Percentiles rank a stretch among this genome's conserved stretches.
These are phyloP conservation scores for Platycheirus albimanus DNA, from an alignment of 2,888 invertebrate genomes.

Conservation along the genomic window DNA sequence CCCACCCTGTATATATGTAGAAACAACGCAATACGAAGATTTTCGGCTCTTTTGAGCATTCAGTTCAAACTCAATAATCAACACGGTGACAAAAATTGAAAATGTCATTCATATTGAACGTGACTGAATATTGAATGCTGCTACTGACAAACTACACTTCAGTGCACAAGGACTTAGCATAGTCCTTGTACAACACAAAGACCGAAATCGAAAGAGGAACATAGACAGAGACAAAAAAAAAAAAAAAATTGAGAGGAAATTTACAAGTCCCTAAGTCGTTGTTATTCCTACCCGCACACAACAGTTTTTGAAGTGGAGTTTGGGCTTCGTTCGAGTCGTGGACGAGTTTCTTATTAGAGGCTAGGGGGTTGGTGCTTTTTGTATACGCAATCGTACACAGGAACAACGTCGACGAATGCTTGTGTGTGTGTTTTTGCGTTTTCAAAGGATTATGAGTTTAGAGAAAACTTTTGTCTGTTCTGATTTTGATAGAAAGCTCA, in stretches of 20 bases:
- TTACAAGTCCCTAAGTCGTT: slow-evolving; percentile 73
- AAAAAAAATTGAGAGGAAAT: slow-evolving; percentile 35
- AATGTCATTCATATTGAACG: slow-evolving; percentile 69
- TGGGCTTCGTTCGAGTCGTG: slow-evolving; percentile 41
- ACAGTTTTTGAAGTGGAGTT: slow-evolving; percentile 66
- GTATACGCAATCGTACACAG: slow-evolving; percentile 45
- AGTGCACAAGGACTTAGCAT: slow-evolving; percentile 53
- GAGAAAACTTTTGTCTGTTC: slow-evolving; percentile 33
- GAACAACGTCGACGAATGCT: slow-evolving; percentile 38
- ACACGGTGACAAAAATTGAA: slow-evolving; percentile 67
- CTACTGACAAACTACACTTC: slow-evolving; percentile 67
- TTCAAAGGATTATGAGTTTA: slow-evolving; percentile 64
- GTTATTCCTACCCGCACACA: slow-evolving; percentile 64
- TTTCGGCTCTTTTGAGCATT: slow-evolving; percentile 39
- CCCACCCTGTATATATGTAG: too few species aligned
- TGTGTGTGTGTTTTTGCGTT: slow-evolving; percentile 29
- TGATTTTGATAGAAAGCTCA: slow-evolving; percentile 35
- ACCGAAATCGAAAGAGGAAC: background rate
- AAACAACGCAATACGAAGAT: too few species aligned
- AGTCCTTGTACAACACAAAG: slow-evolving; percentile 20
- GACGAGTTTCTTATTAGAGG: slow-evolving; percentile 55
- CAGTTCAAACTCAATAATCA: slow-evolving; percentile 61
- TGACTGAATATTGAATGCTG: slow-evolving; percentile 66
- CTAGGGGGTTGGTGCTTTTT: slow-evolving; percentile 35
- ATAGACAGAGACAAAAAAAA: background rate